Percentiles rank a stretch among this genome's conserved stretches.
These are phyloP conservation scores for Drosophila prolongata DNA, from an alignment of 2,888 invertebrate genomes.

Conservation along the genomic window DNA sequence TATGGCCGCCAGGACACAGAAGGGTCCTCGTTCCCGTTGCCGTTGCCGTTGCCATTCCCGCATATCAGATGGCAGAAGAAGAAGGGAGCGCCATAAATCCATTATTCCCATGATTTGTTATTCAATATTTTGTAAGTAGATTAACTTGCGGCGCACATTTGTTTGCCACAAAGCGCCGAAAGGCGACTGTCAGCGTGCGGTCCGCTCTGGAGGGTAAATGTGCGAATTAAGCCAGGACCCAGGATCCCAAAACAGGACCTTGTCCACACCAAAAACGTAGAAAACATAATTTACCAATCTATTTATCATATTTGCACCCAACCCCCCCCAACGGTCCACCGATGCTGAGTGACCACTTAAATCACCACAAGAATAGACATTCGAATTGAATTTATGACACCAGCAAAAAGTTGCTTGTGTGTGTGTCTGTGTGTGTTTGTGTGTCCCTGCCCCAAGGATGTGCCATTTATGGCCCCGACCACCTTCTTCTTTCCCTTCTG, in stretches of 20 bases:
- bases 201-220: constrained; percentile 23
- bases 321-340: constrained; percentile 10
- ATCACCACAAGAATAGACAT: constrained; percentile 76
- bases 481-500: constrained; percentile 29
- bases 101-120: constrained; percentile 82
- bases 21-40: constrained; percentile 34
- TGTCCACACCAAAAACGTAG: constrained; percentile 4
- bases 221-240: constrained; percentile 60
- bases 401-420: constrained; percentile 49
- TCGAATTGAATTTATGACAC: constrained; percentile 79
- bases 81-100: constrained; percentile 79
- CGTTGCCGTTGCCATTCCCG: background rate
- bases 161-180: constrained; percentile 60
- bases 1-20: constrained; percentile 53
- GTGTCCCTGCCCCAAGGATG: constrained; percentile 44
- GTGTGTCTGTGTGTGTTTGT: constrained; percentile 6
- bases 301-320: constrained; percentile 77
- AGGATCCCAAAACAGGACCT: constrained; percentile 11
- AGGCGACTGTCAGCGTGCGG: constrained; percentile 67
- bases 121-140: constrained; percentile 83
- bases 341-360: constrained; percentile 73
- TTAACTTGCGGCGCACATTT: constrained; percentile 80
- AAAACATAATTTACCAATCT: constrained; percentile 79
- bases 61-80: constrained; percentile 71
- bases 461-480: constrained; percentile 63